Conservation (phyloP, 2,888 invertebrate species). For the Nebria salina region DNA sequence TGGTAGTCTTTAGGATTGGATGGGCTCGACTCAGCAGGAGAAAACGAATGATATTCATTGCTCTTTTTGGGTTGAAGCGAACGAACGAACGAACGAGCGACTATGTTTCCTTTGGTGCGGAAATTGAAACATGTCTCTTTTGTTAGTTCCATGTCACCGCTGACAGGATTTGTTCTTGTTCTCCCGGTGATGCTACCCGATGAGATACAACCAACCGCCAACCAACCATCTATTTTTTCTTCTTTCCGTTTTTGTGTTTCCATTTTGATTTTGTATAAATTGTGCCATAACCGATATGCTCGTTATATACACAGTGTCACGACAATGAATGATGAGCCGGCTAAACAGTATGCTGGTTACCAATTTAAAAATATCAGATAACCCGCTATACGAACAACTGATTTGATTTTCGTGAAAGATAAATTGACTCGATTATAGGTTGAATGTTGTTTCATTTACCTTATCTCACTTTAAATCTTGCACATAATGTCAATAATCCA, state of each 20-base stretch:
- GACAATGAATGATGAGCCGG: conserved; percentile 4
- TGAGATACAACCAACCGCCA: not conserved
- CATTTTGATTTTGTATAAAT: not conserved
- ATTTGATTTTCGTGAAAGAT: conserved; percentile 11
- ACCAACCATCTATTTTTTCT: not conserved
- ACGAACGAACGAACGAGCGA: no score
- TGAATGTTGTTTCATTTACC: not conserved
- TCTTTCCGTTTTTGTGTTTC: not conserved
- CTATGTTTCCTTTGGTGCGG: no score
- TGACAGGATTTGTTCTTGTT: conserved; percentile 21
- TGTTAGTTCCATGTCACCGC: conserved; percentile 24
- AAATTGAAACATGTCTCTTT: conserved; percentile 30
- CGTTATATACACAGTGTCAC: not conserved
- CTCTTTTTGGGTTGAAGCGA: no score
- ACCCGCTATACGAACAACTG: not conserved
- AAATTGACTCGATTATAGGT: conserved; percentile 9
- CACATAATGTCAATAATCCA: not conserved
- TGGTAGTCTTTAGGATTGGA: no score
- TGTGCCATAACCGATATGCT: not conserved
- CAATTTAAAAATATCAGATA: conserved; percentile 21
- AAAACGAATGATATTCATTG: no score
- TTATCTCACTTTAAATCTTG: not conserved
- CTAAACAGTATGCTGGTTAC: not conserved
- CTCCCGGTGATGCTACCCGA: conserved; percentile 3
- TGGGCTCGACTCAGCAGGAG: no score